Evolutionary conservation across 2,888 invertebrate species (phyloP).

Genomic region (Operophtera brumata): DNA sequence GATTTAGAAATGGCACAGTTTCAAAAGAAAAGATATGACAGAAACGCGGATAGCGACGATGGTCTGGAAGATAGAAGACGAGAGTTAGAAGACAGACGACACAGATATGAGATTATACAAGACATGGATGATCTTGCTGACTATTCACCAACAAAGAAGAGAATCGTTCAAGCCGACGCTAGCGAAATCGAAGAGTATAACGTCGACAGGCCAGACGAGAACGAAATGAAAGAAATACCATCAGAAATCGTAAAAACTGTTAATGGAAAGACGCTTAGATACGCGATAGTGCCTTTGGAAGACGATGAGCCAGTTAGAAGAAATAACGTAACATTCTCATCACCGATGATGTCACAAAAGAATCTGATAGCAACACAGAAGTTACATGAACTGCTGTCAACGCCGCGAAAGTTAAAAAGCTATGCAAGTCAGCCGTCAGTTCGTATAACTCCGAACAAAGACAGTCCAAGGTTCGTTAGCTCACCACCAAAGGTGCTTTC

Average conservation of each 20-base stretch:
- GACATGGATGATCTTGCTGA: constrained; percentile 66
- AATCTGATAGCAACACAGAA: constrained; percentile 88
- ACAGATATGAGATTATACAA: constrained; percentile 80
- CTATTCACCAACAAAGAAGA: constrained; percentile 75
- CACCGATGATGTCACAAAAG: constrained; percentile 75
- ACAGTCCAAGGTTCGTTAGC: constrained; percentile 46
- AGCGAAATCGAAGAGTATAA: constrained; percentile 76
- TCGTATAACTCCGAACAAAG: constrained; percentile 64
- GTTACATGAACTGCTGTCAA: constrained; percentile 86
- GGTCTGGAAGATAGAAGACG: constrained; percentile 60
- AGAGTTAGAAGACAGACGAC: constrained; percentile 57
- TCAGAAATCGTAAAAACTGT: constrained; percentile 82
- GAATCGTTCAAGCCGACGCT: constrained; percentile 68
- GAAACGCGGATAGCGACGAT: constrained; percentile 60
- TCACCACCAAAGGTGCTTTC: constrained; percentile 61
- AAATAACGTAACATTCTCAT: constrained; percentile 65
- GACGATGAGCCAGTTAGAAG: constrained; percentile 68
- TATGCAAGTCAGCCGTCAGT: constrained; percentile 78
- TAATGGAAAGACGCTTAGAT: constrained; percentile 80
- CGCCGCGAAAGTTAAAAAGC: constrained; percentile 83
- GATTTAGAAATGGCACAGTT: constrained; percentile 76
- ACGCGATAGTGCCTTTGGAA: constrained; percentile 82
- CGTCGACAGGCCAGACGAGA: constrained; percentile 77
- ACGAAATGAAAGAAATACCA: constrained; percentile 80
- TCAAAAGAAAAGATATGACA: constrained; percentile 50